phyloP scores from a whole-genome alignment of 2,113 vertebrate species.

The Opisthocomus hoazin region DNA sequence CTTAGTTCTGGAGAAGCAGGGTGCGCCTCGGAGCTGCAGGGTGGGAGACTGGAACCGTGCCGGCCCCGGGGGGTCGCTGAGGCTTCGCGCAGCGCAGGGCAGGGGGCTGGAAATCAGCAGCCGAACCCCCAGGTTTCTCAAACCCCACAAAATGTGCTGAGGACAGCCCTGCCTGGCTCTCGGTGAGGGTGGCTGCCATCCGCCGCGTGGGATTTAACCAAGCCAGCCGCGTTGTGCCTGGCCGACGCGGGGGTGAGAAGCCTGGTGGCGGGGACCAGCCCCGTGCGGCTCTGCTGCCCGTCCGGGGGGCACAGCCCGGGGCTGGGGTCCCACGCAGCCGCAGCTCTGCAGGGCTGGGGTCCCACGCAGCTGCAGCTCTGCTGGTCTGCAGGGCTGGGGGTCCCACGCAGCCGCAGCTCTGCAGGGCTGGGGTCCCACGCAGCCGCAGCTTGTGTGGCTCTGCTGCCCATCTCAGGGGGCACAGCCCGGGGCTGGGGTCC shows the following conservation, averaged over 20 bases:
- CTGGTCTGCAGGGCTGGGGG: no score
- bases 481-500: no score
- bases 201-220: fast-evolving
- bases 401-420: no score
- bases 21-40: not conserved
- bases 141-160: not conserved
- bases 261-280: fast-evolving
- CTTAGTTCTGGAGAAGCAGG: not conserved
- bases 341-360: no score
- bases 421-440: no score
- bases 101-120: not conserved
- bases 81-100: fast-evolving
- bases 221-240: not conserved
- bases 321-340: no score
- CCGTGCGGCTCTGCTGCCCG: not conserved
- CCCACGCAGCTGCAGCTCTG: no score
- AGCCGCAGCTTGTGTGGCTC: no score
- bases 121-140: not conserved
- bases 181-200: not conserved
- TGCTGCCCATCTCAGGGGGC: no score
- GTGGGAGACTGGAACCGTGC: not conserved
- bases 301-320: no score
- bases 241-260: no score
- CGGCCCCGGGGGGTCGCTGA: fast-evolving
- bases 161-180: not conserved